phyloP scores from a whole-genome alignment of 2,113 vertebrate species.

The Oplegnathus fasciatus region DNA sequence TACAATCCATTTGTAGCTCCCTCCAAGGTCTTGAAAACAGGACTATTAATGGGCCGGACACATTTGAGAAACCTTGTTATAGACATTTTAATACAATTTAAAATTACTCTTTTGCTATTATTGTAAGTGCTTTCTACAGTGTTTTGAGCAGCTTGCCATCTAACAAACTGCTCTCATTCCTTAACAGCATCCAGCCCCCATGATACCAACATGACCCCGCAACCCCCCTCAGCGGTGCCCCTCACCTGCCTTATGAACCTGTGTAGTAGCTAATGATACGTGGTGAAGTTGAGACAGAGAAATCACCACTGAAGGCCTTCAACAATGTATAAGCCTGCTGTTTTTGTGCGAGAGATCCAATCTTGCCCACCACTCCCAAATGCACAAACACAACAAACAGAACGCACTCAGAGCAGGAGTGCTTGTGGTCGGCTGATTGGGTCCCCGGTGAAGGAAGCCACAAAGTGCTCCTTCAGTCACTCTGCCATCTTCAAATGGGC shows the following conservation, averaged over 20 bases:
- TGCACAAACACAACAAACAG: slow-evolving; percentile 47
- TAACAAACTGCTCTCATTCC: slow-evolving; percentile 12
- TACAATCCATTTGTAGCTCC: background rate
- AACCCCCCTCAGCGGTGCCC: background rate
- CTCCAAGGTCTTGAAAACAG: background rate
- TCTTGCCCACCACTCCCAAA: slow-evolving; percentile 34
- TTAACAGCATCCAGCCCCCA: background rate
- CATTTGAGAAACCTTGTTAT: background rate
- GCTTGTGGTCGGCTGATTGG: slow-evolving; percentile 63
- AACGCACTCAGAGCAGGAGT: slow-evolving; percentile 48
- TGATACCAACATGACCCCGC: background rate
- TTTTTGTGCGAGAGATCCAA: slow-evolving; percentile 45
- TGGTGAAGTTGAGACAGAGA: slow-evolving; percentile 20
- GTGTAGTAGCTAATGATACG: slow-evolving; percentile 41
- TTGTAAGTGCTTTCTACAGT: background rate
- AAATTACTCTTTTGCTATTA: background rate
- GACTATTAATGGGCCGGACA: background rate
- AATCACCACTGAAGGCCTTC: slow-evolving; percentile 7
- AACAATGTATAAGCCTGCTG: slow-evolving; percentile 29
- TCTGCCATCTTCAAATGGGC: slow-evolving; percentile 63
- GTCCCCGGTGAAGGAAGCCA: slow-evolving; percentile 51
- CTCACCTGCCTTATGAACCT: slow-evolving; percentile 11
- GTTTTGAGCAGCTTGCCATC: background rate
- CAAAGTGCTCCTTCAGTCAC: slow-evolving; percentile 62
- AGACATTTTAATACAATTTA: background rate